phyloP scores from a whole-genome alignment of 2,113 vertebrate species.

The Pycnonotus jocosus region DNA sequence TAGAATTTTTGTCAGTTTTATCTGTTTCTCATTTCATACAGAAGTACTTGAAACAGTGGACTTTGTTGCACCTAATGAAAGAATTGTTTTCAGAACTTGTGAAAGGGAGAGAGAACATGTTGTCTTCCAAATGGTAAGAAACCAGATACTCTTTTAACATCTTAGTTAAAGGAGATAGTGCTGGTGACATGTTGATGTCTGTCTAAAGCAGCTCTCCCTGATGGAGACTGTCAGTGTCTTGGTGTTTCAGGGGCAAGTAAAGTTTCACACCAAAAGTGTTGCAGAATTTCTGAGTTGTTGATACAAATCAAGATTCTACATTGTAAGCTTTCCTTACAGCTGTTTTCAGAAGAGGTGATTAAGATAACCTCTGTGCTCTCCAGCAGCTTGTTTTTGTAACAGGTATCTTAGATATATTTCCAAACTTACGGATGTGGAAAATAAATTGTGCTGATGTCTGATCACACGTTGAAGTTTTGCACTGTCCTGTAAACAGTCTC shows the following conservation, averaged over 20 bases:
- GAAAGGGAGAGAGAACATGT: slow-evolving; percentile 79
- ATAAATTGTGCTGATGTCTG: background rate
- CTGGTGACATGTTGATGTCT: background rate
- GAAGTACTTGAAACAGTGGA: slow-evolving; percentile 90
- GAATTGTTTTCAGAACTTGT: slow-evolving; percentile 93
- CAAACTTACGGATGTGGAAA: background rate
- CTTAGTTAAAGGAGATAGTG: background rate
- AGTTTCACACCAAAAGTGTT: background rate
- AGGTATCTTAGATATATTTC: background rate
- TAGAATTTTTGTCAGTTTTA: background rate
- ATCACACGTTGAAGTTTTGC: background rate
- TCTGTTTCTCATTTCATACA: slow-evolving; percentile 48
- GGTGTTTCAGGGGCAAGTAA: background rate
- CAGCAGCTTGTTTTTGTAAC: background rate
- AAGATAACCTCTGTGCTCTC: background rate
- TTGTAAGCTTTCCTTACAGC: background rate
- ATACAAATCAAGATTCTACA: background rate
- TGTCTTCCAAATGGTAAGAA: slow-evolving; percentile 94
- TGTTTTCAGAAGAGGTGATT: background rate
- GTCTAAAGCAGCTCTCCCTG: background rate
- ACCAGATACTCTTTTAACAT: background rate
- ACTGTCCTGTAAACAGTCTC: background rate
- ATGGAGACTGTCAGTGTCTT: background rate
- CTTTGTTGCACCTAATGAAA: slow-evolving; percentile 89
- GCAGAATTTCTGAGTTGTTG: background rate